These are phyloP conservation scores for Mustela nigripes DNA, from an alignment of 2,113 vertebrate species.

Conservation along the genomic window DNA sequence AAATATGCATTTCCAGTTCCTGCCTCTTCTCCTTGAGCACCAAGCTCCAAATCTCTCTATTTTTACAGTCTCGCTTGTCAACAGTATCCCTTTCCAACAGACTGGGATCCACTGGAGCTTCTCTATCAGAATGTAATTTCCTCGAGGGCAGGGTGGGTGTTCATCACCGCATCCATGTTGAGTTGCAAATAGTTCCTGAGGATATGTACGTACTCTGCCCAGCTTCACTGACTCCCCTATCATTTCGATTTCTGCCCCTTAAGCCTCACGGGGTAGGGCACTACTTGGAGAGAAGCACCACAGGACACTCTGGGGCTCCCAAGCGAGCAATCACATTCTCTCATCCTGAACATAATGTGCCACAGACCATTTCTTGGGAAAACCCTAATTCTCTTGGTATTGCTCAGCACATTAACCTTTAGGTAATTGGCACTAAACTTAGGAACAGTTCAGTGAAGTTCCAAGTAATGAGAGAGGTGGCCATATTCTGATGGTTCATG, in stretches of 20 bases:
- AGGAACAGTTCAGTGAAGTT: slow-evolving; percentile 57
- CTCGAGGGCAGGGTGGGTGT: background rate
- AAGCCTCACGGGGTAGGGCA: background rate
- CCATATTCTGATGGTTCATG: background rate
- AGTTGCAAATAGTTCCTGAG: background rate
- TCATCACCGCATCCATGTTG: background rate
- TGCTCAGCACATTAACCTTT: slow-evolving; percentile 72
- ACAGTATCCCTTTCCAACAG: background rate
- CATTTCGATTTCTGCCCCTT: background rate
- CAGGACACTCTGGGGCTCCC: background rate
- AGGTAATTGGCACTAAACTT: slow-evolving; percentile 70
- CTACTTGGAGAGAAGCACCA: rapidly evolving
- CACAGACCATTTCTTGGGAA: slow-evolving; percentile 54
- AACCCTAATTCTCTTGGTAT: background rate
- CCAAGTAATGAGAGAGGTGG: slow-evolving; percentile 19
- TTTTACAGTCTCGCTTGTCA: background rate
- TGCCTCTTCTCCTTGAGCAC: background rate
- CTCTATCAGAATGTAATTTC: background rate
- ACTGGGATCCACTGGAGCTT: background rate
- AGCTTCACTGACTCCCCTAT: background rate
- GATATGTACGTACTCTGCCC: background rate
- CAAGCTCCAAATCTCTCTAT: background rate
- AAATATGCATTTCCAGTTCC: background rate
- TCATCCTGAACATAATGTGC: slow-evolving; percentile 23
- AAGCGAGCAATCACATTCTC: background rate